A percentile compares a stretch with the other conserved stretches of the same genome.
Conservation (phyloP, 1,140 invertebrate genomes). For the Protaetia brevitarsis region DNA sequence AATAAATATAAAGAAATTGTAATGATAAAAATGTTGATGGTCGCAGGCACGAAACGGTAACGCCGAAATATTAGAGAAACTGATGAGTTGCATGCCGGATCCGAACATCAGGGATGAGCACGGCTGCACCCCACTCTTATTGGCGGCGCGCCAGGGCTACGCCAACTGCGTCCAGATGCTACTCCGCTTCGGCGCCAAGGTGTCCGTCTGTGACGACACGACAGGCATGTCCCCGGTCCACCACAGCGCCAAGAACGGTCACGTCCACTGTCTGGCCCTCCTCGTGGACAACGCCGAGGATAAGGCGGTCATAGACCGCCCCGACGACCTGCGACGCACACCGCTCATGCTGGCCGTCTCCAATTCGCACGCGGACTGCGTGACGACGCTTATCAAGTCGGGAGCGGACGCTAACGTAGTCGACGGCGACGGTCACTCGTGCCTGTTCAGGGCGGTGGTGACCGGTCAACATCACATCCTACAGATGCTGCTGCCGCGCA, state of each 20-base stretch:
- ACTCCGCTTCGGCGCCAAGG: slow-evolving; percentile 52
- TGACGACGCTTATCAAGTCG: slow-evolving; percentile 55
- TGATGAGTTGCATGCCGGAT: slow-evolving; percentile 55
- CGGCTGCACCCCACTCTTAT: slow-evolving; percentile 59
- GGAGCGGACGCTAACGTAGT: slow-evolving; percentile 62
- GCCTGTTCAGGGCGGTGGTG: slow-evolving; percentile 56
- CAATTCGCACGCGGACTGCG: slow-evolving; percentile 54
- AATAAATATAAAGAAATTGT: not conserved
- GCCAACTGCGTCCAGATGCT: slow-evolving; percentile 55
- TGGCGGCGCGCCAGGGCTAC: slow-evolving; percentile 58
- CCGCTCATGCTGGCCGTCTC: slow-evolving; percentile 60
- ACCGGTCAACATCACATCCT: slow-evolving; percentile 47
- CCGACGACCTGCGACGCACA: slow-evolving; percentile 54
- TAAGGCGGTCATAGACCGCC: slow-evolving; percentile 52
- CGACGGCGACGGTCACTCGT: slow-evolving; percentile 59
- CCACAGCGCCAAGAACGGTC: slow-evolving; percentile 61
- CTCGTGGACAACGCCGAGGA: slow-evolving; percentile 56
- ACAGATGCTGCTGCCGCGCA: slow-evolving; percentile 48
- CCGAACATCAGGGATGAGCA: slow-evolving; percentile 55
- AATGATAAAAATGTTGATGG: not conserved
- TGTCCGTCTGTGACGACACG: slow-evolving; percentile 48
- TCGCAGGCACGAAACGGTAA: slow-evolving; percentile 58
- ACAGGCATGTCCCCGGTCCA: slow-evolving; percentile 60
- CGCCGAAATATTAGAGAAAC: slow-evolving; percentile 51
- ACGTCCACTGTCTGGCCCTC: slow-evolving; percentile 54